Base-by-base conservation (phyloP, 2,888 invertebrate species). In the Melanostoma mellinum region DNA sequence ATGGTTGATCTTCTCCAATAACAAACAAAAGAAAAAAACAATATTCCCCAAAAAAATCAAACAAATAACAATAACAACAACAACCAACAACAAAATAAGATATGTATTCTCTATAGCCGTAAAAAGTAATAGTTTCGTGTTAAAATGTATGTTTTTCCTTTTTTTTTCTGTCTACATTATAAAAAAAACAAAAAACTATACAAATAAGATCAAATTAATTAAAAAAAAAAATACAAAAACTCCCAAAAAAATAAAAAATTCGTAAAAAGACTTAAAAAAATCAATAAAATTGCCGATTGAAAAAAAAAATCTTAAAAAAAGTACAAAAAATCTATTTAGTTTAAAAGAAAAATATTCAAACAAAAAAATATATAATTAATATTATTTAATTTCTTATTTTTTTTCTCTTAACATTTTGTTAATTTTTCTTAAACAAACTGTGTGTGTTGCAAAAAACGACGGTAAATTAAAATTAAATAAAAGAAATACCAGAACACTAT, bases 321-420 rank as follows among this genome's bases (percentile, higher is more conserved):
- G 81, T 71, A 85, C 75, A 75, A 77, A 81, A 86, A 79, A 86
- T 84, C 81, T 86, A 86, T 86, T 86, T 86, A 86, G 80, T 76
- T 73, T 68, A 86, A 86, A 80, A 71, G 63, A 77, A 44, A 76
- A 85, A 55, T 46, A 61, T 42, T 53, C 56, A 61, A 71, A 69
- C 40, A 46, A 75, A 72, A 75, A 71, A 85, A 75, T 84, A 78
- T 76, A 84, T 85, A 20, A 79, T 77, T 75, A 79, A 77, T 71
- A 52, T 69, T 42, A 71, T 65, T 32, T 52, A 58, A 6, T 71
- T 30, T 10, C 32, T 48, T 38, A 38, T 52, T 65, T 73, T 67
- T 61, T 44, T 50, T 56, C 67, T 52, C 35, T 56, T 77, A n/a
- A 73, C 61, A 68, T 38, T 36, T 42, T 35, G 9, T 52, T 53